Evolutionary conservation across 2,797 vertebrate species (phyloP).

Genomic region (Kryptopterus vitreolus): DNA sequence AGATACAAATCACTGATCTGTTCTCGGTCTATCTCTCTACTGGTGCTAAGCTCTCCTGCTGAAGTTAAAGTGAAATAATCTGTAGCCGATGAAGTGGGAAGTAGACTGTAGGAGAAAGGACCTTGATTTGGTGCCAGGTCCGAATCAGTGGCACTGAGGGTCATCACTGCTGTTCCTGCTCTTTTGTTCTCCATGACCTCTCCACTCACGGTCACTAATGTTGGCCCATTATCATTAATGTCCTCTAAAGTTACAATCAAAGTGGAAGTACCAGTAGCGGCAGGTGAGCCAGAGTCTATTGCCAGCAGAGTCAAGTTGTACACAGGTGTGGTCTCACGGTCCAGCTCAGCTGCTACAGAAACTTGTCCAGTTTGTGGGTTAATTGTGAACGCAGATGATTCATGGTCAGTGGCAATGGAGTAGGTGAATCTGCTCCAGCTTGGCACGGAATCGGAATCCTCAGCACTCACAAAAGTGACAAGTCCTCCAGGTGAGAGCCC

Average conservation of each 20-base stretch:
- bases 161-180: conserved; percentile 84
- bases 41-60: conserved; percentile 84
- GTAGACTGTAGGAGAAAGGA: conserved; percentile 88
- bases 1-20: conserved; percentile 92
- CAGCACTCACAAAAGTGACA: conserved; percentile 92
- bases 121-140: conserved; percentile 96
- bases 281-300: conserved; percentile 86
- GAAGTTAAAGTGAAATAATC: conserved; percentile 91
- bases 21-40: conserved; percentile 92
- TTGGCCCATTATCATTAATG: conserved; percentile 95
- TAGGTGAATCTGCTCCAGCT: conserved; percentile 98
- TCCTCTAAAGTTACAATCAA: conserved; percentile 92
- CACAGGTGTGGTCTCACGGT: conserved; percentile 86
- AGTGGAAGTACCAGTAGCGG: conserved; percentile 87
- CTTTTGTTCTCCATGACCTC: conserved; percentile 92
- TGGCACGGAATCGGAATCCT: conserved; percentile 94
- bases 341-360: conserved; percentile 88
- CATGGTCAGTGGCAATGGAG: conserved; percentile 81
- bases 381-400: conserved; percentile 87
- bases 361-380: conserved; percentile 94
- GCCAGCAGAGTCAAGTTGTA: conserved; percentile 92
- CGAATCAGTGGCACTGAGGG: conserved; percentile 82
- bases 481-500: conserved; percentile 87
- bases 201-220: conserved; percentile 78
- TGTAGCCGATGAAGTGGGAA: conserved; percentile 83